phyloP scores from a whole-genome alignment of 2,888 invertebrate species.

The Agrotis segetum region DNA sequence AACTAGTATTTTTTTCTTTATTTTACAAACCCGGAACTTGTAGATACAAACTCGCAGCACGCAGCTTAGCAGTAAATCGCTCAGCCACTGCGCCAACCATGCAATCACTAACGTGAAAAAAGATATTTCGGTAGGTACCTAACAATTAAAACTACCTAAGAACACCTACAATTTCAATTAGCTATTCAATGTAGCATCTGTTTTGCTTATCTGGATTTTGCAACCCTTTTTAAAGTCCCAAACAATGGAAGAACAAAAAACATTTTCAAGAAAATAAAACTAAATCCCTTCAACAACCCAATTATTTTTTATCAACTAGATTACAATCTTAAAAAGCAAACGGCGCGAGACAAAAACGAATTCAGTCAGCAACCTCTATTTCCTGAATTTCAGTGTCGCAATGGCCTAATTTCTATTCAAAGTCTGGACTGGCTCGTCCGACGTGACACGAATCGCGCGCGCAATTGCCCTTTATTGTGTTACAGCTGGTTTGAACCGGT shows the following conservation, averaged over 20 bases:
- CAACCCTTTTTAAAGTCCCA: conserved; percentile 2
- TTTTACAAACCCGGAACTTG: too few species aligned
- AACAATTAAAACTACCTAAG: background rate
- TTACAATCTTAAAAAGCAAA: conserved; percentile 61
- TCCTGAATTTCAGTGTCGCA: conserved; percentile 65
- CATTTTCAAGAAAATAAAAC: conserved; percentile 15
- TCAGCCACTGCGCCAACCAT: too few species aligned
- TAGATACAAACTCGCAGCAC: too few species aligned
- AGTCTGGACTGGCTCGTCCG: conserved; percentile 68
- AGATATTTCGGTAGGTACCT: too few species aligned
- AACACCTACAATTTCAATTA: background rate
- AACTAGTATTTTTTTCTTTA: too few species aligned
- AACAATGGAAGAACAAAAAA: conserved; percentile 4
- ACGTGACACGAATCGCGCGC: conserved; percentile 78
- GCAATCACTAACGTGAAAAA: too few species aligned
- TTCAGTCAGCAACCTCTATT: conserved; percentile 57
- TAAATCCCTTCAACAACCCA: conserved; percentile 22
- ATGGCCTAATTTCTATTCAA: conserved; percentile 78
- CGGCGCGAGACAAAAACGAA: conserved; percentile 58
- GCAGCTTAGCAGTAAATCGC: too few species aligned
- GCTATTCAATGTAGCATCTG: background rate
- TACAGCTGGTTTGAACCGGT: conserved; percentile 71
- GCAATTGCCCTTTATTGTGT: conserved; percentile 79
- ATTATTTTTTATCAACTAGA: conserved; percentile 57
- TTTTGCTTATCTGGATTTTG: conserved; percentile 2